Base-by-base conservation (phyloP, 2,113 vertebrate genomes). In the Sialia sialis region DNA sequence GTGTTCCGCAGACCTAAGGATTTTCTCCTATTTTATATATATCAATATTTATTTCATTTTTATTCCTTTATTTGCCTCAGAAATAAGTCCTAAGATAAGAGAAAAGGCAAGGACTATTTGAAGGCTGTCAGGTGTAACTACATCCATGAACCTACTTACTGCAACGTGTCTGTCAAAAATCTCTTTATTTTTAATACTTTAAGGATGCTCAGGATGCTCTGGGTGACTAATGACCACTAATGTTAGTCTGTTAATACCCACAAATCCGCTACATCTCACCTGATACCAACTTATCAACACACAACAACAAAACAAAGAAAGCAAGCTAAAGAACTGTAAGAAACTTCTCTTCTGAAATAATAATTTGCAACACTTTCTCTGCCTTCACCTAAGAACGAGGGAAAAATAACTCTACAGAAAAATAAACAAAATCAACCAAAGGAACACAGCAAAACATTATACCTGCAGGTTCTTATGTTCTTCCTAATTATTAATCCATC, bases 181-280 rank as follows among this genome's bases (percentile, higher is more conserved):
- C 46, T 90, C 46, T 66, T 88, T 95, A 90, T 63, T 85, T 84
- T 87, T 92, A 90, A 86, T 86, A 81, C 90, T 74, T 62, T 46
- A 93, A 90, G 26, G 48, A 86, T 74, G 46, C 46, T 93, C 21
- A 92, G 72, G 52, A 90, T 70, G 16, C 54, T 55, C 67, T 86
- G 43, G 23, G 49, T 81, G 55, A 74, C 75, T 94, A 83, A 83
- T 69, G 38, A 88, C 16, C 21, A 56, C 72, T 90, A 83, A 93
- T 12, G 11, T 80, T 90, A 93, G 72, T 16, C 85, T 70, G 63
- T 30, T 86, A 96, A 88, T 90, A 22, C 59, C 32, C 32, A 80
- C 75, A 92, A 90, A 96, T 88, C 70, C 70, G 60, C 22, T 25
- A 46, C 1, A 1, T 39, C 60, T 92, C 55, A 70, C 48, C 46